A percentile compares a stretch with the other conserved stretches of the same genome.
Conservation (phyloP, 2,113 vertebrate genomes). For the Dinomys branickii region DNA sequence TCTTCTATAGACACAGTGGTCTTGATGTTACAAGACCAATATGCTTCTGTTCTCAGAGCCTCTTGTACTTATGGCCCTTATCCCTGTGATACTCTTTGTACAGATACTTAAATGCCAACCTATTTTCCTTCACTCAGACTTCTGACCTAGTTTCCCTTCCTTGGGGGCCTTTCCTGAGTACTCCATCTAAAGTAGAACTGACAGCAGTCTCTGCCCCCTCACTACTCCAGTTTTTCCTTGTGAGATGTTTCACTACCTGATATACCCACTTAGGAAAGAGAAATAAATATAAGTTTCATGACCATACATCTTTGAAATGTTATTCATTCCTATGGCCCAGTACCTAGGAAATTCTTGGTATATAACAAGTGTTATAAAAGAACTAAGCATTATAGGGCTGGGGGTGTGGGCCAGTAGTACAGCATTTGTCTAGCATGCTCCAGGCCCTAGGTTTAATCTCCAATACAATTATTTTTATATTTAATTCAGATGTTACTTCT, state of each 20-base stretch:
- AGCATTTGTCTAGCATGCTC: background rate
- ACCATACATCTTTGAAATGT: background rate
- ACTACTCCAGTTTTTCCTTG: background rate
- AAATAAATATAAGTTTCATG: slow-evolving; percentile 8
- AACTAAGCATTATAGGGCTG: background rate
- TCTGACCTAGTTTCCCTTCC: slow-evolving; percentile 33
- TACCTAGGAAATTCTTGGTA: slow-evolving; percentile 25
- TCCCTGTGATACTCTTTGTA: background rate
- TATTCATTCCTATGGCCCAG: background rate
- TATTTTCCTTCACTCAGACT: background rate
- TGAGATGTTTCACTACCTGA: slow-evolving; percentile 7
- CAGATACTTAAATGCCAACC: background rate
- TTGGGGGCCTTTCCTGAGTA: background rate
- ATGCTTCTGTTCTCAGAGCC: background rate
- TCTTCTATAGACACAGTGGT: background rate
- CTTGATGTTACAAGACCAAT: background rate
- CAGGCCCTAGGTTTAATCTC: background rate
- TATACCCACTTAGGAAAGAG: background rate
- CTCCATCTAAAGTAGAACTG: background rate
- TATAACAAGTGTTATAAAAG: background rate
- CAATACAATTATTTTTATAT: background rate
- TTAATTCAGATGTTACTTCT: background rate
- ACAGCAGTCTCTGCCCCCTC: background rate
- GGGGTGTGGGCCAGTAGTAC: background rate
- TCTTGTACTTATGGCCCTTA: background rate